Evolutionary conservation across 2,113 vertebrate genomes (phyloP).

Genomic region (Zosterops pallidus): DNA sequence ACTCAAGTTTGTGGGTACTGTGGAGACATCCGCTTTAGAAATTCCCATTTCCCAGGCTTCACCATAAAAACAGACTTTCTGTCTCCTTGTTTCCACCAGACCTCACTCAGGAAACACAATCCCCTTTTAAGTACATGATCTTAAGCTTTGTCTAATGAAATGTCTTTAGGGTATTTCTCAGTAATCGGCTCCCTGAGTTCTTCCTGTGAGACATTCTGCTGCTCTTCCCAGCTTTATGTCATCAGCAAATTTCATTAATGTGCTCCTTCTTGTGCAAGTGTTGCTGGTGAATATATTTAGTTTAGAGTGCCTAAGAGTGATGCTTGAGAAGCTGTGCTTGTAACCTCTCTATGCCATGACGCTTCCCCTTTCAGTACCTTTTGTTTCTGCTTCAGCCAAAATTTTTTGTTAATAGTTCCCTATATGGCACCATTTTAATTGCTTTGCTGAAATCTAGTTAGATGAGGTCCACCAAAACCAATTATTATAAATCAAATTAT

Average conservation of each 20-base stretch:
- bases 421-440: neutral
- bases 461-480: neutral
- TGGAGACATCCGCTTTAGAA: neutral
- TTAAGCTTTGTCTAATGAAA: slow-evolving; percentile 39
- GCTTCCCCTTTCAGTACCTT: neutral
- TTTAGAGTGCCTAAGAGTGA: neutral
- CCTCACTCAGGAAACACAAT: slow-evolving; percentile 29
- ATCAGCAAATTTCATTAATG: neutral
- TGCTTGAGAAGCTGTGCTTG: neutral
- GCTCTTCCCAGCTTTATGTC: slow-evolving; percentile 1
- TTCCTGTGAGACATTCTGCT: slow-evolving; percentile 19
- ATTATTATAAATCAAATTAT: neutral
- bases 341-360: neutral
- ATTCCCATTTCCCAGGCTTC: neutral
- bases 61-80: slow-evolving; percentile 4
- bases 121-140: slow-evolving; percentile 3
- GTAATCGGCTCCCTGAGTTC: neutral
- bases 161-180: slow-evolving; percentile 39
- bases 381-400: neutral
- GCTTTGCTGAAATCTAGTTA: slow-evolving; percentile 42
- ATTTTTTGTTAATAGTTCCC: neutral
- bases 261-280: neutral
- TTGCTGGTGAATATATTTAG: neutral
- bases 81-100: neutral
- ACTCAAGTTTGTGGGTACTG: neutral